These are phyloP conservation scores for Agrochola lychnidis DNA, from an alignment of 2,888 invertebrate genomes.

Conservation along the genomic window DNA sequence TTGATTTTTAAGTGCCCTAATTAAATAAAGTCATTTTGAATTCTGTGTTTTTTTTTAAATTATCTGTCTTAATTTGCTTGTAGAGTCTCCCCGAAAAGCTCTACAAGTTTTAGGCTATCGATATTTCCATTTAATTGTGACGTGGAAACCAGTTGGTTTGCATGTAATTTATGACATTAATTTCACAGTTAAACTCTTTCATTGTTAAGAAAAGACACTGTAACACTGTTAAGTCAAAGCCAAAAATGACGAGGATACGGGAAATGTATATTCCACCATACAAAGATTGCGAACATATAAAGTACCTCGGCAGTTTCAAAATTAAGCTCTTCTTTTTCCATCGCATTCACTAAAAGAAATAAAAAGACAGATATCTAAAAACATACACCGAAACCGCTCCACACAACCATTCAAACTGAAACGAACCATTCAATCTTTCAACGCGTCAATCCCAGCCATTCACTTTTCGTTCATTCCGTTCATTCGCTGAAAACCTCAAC, in stretches of 20 bases:
- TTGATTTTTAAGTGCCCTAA: too few species aligned
- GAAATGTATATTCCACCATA: background rate
- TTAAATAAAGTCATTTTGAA: too few species aligned
- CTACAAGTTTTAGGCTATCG: background rate
- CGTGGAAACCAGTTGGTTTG: background rate
- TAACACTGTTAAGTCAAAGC: background rate
- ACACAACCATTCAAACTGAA: slow-evolving; percentile 19
- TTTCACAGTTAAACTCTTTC: background rate
- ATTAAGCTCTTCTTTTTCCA: slow-evolving; percentile 12
- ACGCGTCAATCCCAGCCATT: slow-evolving; percentile 55
- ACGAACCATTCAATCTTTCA: slow-evolving; percentile 56
- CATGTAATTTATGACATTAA: background rate
- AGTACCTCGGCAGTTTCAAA: background rate
- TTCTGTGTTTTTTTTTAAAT: too few species aligned
- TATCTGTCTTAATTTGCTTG: background rate
- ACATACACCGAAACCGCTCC: slow-evolving; percentile 21
- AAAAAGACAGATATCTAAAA: slow-evolving; percentile 16
- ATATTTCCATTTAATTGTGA: background rate
- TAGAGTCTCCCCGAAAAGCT: background rate
- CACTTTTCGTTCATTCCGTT: slow-evolving; percentile 48
- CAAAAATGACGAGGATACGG: background rate
- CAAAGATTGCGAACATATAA: background rate
- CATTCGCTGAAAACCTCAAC: slow-evolving; percentile 59
- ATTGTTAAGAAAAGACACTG: background rate
- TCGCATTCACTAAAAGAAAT: background rate